Percentiles rank a stretch among this genome's conserved stretches.
Conservation (phyloP, 2,113 vertebrate species). For the Boleophthalmus pectinirostris region DNA sequence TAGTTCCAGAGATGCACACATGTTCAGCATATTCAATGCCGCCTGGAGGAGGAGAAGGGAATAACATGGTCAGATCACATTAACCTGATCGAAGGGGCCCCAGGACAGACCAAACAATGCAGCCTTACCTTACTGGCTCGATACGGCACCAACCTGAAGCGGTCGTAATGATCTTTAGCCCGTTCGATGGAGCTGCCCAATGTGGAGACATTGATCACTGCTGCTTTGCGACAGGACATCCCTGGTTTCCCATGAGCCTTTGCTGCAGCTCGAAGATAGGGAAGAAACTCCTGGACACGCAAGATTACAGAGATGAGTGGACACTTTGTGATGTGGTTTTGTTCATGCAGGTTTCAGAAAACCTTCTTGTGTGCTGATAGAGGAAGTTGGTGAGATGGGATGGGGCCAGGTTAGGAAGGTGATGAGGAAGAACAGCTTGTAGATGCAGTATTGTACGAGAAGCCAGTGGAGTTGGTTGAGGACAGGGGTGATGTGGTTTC, state of each 20-base stretch:
- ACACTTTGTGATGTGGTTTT: not conserved
- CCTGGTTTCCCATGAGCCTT: conserved; percentile 43
- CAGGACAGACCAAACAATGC: too few species aligned
- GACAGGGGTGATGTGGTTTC: too few species aligned
- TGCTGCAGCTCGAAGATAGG: conserved; percentile 62
- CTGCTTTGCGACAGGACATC: conserved; percentile 71
- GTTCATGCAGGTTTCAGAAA: too few species aligned
- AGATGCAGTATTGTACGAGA: too few species aligned
- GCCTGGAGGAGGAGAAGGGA: not conserved
- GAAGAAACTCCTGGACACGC: conserved; percentile 62
- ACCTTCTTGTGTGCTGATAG: too few species aligned
- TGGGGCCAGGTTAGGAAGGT: too few species aligned
- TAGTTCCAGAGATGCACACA: conserved; percentile 31
- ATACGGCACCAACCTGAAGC: conserved; percentile 49
- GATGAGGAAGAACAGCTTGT: too few species aligned
- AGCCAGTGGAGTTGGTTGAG: too few species aligned
- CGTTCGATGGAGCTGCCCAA: conserved; percentile 56
- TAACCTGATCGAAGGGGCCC: not conserved
- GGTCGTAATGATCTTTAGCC: not conserved
- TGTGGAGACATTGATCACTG: conserved; percentile 69
- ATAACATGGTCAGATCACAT: too few species aligned
- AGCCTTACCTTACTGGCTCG: conserved; percentile 67
- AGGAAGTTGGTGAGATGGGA: too few species aligned
- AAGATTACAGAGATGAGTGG: not conserved
- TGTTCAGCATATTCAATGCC: conserved; percentile 31